phyloP scores from a whole-genome alignment of 1,140 invertebrate genomes.

The Carcinoscorpius rotundicauda region DNA sequence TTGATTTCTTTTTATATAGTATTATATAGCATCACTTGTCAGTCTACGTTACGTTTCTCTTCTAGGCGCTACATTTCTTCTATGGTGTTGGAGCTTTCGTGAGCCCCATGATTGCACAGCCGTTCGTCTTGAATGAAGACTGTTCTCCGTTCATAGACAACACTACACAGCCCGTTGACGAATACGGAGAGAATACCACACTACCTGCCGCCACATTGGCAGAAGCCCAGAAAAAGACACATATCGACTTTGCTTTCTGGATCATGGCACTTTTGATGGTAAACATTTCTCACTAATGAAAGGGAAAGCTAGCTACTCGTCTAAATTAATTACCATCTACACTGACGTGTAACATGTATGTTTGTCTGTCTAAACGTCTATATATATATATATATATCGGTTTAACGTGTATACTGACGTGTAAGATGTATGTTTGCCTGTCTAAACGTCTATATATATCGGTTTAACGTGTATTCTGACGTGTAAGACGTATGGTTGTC shows the following conservation, averaged over 20 bases:
- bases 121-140: constrained; percentile 38
- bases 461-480: too few relatives aligned
- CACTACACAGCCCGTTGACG: neutral
- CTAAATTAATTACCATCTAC: too few relatives aligned
- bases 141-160: constrained; percentile 25
- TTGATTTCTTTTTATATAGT: too few relatives aligned
- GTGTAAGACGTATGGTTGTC: too few relatives aligned
- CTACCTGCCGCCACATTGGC: constrained; percentile 10
- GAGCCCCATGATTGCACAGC: constrained; percentile 40
- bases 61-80: constrained; percentile 40
- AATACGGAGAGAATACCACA: constrained; percentile 5
- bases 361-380: too few relatives aligned
- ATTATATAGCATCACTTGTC: too few relatives aligned
- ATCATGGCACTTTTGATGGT: constrained; percentile 39
- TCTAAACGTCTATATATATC: too few relatives aligned
- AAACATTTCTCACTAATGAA: constrained; percentile 6
- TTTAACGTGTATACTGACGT: too few relatives aligned
- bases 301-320: neutral
- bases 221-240: constrained; percentile 23
- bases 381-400: too few relatives aligned
- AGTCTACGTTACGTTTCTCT: too few relatives aligned
- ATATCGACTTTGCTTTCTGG: constrained; percentile 37
- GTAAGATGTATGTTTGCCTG: too few relatives aligned
- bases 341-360: too few relatives aligned
- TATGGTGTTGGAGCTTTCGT: constrained; percentile 42